Base-by-base conservation (phyloP, 2,113 vertebrate species). In the Colaptes auratus region DNA sequence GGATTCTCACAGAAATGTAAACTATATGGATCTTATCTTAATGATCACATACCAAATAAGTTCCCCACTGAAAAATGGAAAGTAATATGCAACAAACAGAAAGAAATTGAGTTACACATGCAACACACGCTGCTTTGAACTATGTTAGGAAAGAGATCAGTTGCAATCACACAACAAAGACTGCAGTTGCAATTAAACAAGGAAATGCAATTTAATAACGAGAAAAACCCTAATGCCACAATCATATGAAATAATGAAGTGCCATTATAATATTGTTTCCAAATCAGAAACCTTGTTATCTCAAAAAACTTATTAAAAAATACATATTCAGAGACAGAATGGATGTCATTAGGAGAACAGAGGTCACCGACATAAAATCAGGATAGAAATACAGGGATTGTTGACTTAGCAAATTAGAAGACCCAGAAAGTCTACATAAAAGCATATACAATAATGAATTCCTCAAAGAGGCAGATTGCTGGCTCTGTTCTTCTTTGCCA, bases 391-490 rank as follows among this genome's bases (percentile, higher is more conserved):
- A 78, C 58, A 75, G n/a, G 36, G 80, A 86, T 58, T 95, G 91
- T 95, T 97, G 93, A 95, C 87, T 93, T 90, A 91, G 85, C 64
- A 91, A 91, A 95, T 95, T 86, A 95, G 84, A 92, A 94, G 78
- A 91, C 82, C 60, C 77, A 89, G 75, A 91, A 91, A 92, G 20
- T 23, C 67, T 63, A 92, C 60, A 77, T 82, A 91, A 88, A 94
- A 96, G 67, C 7, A 9, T 73, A 77, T 82, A 88, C 94, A 95
- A 89, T 95, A 95, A 95, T 92, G 46, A 89, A 92, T 92, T 88
- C 58, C 50, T 86, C 85, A 83, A 39, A 95, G 95, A 93, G n/a
- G 84, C 42, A 93, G 46, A 85, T 82, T 95, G 33, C 36, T 82
- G 67, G 60, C 53, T 95, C 91, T 83, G 56, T 71, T 91, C 92